Conservation (phyloP, 2,797 vertebrate genomes). For the Lacerta agilis region DNA sequence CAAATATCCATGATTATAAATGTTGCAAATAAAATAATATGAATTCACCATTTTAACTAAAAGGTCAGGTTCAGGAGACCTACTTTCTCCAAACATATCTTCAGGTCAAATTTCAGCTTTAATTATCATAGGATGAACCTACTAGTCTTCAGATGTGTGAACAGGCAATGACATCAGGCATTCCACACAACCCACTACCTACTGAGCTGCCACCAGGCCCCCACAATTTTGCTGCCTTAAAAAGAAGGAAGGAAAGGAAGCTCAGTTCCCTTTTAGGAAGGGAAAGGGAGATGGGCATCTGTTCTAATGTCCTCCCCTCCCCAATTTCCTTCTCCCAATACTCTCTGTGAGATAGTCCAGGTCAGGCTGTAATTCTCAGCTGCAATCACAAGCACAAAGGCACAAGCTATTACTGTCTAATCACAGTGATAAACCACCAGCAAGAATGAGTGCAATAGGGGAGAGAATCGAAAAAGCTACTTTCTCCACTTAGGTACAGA, state of each 20-base stretch:
- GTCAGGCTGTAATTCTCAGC: not conserved
- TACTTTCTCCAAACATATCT: not conserved
- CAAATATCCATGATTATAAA: not conserved
- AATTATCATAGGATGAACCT: not conserved
- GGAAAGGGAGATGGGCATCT: not conserved
- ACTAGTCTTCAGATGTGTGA: not conserved
- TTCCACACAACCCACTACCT: not conserved
- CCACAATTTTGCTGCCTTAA: not conserved
- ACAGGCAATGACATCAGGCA: too few relatives aligned
- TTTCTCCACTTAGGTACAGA: not conserved
- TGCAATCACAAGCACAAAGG: not conserved
- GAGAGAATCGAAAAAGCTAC: rapidly evolving
- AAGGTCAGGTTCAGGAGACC: not conserved
- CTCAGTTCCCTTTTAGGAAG: not conserved
- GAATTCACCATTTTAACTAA: not conserved
- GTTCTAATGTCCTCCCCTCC: not conserved
- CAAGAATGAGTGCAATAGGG: rapidly evolving
- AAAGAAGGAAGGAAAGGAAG: not conserved
- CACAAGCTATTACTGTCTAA: conserved; percentile 2
- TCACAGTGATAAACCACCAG: rapidly evolving
- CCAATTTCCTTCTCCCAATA: not conserved
- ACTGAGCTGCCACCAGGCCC: not conserved
- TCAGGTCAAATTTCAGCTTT: not conserved
- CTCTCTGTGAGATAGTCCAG: not conserved
- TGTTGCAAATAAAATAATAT: not conserved